Evolutionary conservation across 2,888 invertebrate species (phyloP).

Genomic region (Endomychus coccineus): DNA sequence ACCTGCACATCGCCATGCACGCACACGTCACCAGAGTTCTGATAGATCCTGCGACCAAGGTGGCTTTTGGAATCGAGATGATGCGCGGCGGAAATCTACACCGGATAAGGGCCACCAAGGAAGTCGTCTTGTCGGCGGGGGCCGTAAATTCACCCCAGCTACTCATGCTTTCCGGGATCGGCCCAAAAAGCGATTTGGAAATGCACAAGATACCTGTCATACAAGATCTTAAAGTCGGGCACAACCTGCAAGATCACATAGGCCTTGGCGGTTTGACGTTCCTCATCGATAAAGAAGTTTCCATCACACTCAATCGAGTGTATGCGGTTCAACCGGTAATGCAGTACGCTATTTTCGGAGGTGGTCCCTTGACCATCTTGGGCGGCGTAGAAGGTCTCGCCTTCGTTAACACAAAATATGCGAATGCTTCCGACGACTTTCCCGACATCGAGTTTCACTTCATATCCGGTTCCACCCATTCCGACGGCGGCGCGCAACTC

Average conservation of each 20-base stretch:
- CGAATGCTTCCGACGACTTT: constrained; percentile 70
- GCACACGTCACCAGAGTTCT: constrained; percentile 70
- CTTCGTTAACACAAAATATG: constrained; percentile 44
- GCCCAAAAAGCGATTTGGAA: constrained; percentile 63
- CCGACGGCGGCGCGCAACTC: constrained; percentile 76
- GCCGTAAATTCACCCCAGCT: constrained; percentile 90
- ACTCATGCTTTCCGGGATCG: constrained; percentile 87
- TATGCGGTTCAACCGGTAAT: constrained; percentile 73
- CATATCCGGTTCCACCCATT: constrained; percentile 77
- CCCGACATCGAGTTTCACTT: constrained; percentile 89
- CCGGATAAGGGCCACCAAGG: constrained; percentile 68
- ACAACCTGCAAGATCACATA: constrained; percentile 85
- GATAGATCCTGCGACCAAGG: constrained; percentile 64
- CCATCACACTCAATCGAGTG: constrained; percentile 70
- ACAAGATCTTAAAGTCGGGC: constrained; percentile 74
- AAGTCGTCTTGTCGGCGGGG: constrained; percentile 86
- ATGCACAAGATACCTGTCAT: constrained; percentile 71
- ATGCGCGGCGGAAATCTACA: constrained; percentile 64
- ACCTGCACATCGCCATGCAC: constrained; percentile 77
- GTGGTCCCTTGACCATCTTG: constrained; percentile 76
- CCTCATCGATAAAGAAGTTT: constrained; percentile 67
- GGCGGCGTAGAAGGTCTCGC: constrained; percentile 68
- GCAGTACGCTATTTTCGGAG: constrained; percentile 76
- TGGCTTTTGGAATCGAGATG: constrained; percentile 78
- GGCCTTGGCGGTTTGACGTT: constrained; percentile 81